Evolutionary conservation across 2,888 invertebrate species (phyloP).

Genomic region (Lasius platythorax): DNA sequence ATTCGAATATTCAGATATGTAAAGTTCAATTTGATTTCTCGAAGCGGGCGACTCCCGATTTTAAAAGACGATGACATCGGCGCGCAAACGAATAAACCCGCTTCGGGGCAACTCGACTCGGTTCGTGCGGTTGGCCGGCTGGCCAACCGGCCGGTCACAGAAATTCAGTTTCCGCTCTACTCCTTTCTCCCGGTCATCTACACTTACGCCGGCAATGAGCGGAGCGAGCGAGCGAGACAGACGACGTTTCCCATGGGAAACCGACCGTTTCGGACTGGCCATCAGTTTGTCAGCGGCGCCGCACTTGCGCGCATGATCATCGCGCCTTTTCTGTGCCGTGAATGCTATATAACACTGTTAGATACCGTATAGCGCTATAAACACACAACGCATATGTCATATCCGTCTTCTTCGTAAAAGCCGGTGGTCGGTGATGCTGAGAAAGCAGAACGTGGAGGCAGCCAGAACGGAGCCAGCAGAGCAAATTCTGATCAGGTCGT

Average conservation of each 20-base stretch:
- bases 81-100: slow-evolving; percentile 27
- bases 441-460: not conserved
- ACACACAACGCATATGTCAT: slow-evolving; percentile 4
- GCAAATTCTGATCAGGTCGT: not conserved
- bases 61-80: not conserved
- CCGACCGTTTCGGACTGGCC: slow-evolving; percentile 28
- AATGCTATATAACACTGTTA: not conserved
- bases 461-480: not conserved
- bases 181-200: slow-evolving; percentile 29
- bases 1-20: not conserved
- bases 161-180: slow-evolving; percentile 64
- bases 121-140: slow-evolving; percentile 2
- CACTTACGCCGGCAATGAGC: not conserved
- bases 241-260: slow-evolving; percentile 71
- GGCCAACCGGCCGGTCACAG: slow-evolving; percentile 53
- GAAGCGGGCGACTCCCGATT: not conserved
- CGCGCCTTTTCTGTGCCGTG: not conserved
- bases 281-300: slow-evolving; percentile 67
- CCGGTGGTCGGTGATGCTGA: slow-evolving; percentile 6
- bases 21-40: not conserved
- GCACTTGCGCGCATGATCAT: slow-evolving; percentile 57
- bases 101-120: not conserved
- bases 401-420: not conserved
- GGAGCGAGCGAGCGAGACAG: slow-evolving; percentile 53
- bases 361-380: not conserved